Evolutionary conservation across 2,888 invertebrate species (phyloP).

Genomic region (Candidula unifasciata): DNA sequence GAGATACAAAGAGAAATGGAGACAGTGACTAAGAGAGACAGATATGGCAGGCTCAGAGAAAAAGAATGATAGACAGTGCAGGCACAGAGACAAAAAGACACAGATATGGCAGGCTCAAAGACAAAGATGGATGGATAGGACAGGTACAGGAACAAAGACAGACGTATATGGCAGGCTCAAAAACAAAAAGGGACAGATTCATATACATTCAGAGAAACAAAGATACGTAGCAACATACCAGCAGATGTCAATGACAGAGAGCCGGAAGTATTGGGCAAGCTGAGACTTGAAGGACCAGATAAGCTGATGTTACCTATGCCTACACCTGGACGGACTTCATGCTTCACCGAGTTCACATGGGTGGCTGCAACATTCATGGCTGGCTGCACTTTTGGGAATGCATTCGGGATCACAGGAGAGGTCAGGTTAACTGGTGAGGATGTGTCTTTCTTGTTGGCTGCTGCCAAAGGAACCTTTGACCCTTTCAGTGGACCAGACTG

Average conservation of each 20-base stretch:
- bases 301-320: neutral
- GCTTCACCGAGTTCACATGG: neutral
- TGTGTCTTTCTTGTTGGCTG: conserved; percentile 51
- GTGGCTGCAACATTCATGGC: neutral
- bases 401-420: conserved; percentile 59
- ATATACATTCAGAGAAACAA: neutral
- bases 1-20: too few relatives aligned
- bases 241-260: conserved; percentile 35
- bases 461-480: conserved; percentile 44
- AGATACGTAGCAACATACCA: conserved; percentile 22
- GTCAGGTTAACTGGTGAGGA: conserved; percentile 63
- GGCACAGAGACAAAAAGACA: too few relatives aligned
- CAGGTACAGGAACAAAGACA: too few relatives aligned
- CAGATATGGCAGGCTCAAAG: too few relatives aligned
- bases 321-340: conserved; percentile 4
- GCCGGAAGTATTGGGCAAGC: conserved; percentile 40
- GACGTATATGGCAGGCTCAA: too few relatives aligned
- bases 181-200: neutral
- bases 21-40: too few relatives aligned
- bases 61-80: too few relatives aligned
- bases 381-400: conserved; percentile 51
- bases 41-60: too few relatives aligned
- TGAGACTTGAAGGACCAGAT: conserved; percentile 34
- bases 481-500: conserved; percentile 28
- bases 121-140: too few relatives aligned